A percentile compares a stretch with the other conserved stretches of the same genome.
phyloP scores from a whole-genome alignment of 2,113 vertebrate species.

The Platichthys stellatus region DNA sequence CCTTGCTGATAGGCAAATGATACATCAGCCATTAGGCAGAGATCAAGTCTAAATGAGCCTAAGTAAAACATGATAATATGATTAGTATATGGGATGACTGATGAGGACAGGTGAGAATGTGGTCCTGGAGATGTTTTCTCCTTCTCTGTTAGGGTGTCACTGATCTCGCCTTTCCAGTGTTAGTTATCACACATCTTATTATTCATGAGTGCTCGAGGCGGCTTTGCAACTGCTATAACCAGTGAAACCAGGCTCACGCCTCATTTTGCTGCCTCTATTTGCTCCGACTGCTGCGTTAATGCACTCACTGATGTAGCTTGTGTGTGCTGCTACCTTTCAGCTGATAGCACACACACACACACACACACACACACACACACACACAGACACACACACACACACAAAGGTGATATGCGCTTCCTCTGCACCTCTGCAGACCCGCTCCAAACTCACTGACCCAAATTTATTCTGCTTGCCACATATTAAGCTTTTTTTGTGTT shows the following conservation, averaged over 20 bases:
- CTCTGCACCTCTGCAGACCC: neutral
- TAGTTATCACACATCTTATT: constrained; percentile 70
- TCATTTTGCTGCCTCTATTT: constrained; percentile 65
- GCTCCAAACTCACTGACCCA: neutral
- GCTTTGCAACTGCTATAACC: constrained; percentile 64
- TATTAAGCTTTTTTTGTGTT: neutral
- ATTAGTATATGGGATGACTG: constrained; percentile 52
- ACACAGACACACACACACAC: neutral
- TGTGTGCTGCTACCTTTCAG: constrained; percentile 46
- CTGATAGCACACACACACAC: constrained; percentile 26
- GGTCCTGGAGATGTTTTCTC: constrained; percentile 3
- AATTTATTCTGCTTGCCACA: neutral
- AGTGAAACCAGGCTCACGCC: constrained; percentile 69
- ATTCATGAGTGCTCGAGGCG: constrained; percentile 69
- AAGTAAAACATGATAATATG: constrained; percentile 29
- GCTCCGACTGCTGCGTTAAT: constrained; percentile 59
- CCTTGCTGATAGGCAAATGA: constrained; percentile 53
- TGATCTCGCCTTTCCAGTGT: constrained; percentile 38
- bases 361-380: too few species aligned
- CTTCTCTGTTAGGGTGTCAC: constrained; percentile 16
- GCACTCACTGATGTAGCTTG: constrained; percentile 38
- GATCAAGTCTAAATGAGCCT: constrained; percentile 50
- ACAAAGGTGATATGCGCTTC: neutral
- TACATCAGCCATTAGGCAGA: constrained; percentile 43
- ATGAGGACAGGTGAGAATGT: constrained; percentile 28